These are phyloP conservation scores for Muschampia plurimacula DNA, from an alignment of 2,888 invertebrate genomes.

Conservation along the genomic window DNA sequence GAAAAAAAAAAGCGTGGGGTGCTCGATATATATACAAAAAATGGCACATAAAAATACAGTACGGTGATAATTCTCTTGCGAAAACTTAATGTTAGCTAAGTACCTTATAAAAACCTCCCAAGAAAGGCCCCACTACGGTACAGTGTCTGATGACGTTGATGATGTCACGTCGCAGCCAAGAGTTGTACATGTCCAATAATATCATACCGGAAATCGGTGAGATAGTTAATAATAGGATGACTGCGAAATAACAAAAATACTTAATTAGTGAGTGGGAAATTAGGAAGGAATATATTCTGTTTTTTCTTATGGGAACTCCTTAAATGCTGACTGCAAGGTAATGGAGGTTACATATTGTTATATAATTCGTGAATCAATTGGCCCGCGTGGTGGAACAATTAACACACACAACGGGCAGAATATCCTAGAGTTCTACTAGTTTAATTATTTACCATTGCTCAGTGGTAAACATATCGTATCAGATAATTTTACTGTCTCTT, in stretches of 20 bases:
- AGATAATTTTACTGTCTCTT: too few species aligned
- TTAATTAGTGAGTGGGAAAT: neutral
- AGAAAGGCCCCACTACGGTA: constrained; percentile 64
- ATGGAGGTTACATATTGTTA: neutral
- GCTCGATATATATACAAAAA: too few species aligned
- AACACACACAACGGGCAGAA: neutral
- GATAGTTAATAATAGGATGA: constrained; percentile 38
- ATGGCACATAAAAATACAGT: too few species aligned
- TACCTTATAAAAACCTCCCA: constrained; percentile 64
- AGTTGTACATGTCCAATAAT: constrained; percentile 54
- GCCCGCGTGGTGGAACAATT: neutral
- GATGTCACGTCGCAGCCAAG: constrained; percentile 53
- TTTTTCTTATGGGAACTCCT: neutral
- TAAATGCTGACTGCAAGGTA: neutral
- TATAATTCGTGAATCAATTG: neutral
- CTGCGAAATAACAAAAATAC: constrained; percentile 42
- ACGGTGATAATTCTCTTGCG: too few species aligned
- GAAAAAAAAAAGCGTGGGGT: too few species aligned
- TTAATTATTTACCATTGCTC: too few species aligned
- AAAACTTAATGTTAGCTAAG: too few species aligned
- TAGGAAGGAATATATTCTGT: neutral
- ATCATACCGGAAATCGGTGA: constrained; percentile 50
- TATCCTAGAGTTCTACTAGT: too few species aligned
- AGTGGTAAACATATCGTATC: too few species aligned
- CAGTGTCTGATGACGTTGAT: constrained; percentile 66